Evolutionary conservation across 2,888 invertebrate species (phyloP).

Genomic region (Eristalinus sepulchralis): DNA sequence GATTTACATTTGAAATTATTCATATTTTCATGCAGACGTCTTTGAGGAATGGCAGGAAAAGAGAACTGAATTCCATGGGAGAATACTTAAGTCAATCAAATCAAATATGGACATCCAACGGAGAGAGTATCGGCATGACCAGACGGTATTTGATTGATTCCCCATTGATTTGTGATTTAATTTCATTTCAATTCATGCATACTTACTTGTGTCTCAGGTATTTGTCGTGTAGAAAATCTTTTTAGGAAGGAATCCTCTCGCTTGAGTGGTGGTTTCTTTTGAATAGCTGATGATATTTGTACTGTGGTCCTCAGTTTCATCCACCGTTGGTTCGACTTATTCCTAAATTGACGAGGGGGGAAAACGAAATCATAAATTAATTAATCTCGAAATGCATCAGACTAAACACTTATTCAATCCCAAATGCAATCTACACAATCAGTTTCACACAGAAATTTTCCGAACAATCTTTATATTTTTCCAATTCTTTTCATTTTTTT

Average conservation of each 20-base stretch:
- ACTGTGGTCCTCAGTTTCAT: constrained; percentile 97
- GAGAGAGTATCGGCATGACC: neutral
- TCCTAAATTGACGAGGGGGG: constrained; percentile 83
- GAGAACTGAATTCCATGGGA: neutral
- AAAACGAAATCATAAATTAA: neutral
- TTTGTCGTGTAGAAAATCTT: constrained; percentile 95
- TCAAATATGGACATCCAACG: neutral
- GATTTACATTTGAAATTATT: neutral
- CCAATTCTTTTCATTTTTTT: neutral
- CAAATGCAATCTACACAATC: constrained; percentile 52
- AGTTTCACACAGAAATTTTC: constrained; percentile 12
- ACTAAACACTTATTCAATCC: constrained; percentile 17
- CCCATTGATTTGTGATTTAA: neutral
- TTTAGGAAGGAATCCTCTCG: constrained; percentile 96
- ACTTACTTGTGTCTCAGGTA: constrained; percentile 91
- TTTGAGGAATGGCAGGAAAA: neutral
- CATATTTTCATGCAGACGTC: neutral
- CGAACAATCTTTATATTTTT: neutral
- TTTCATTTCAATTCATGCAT: neutral
- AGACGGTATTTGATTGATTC: neutral
- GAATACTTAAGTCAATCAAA: neutral
- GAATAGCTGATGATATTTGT: constrained; percentile 93
- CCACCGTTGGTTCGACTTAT: constrained; percentile 97
- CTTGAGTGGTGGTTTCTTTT: constrained; percentile 94
- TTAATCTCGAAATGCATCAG: neutral